Evolutionary conservation across 2,888 invertebrate species (phyloP).

Genomic region (Trichogramma evanescens): DNA sequence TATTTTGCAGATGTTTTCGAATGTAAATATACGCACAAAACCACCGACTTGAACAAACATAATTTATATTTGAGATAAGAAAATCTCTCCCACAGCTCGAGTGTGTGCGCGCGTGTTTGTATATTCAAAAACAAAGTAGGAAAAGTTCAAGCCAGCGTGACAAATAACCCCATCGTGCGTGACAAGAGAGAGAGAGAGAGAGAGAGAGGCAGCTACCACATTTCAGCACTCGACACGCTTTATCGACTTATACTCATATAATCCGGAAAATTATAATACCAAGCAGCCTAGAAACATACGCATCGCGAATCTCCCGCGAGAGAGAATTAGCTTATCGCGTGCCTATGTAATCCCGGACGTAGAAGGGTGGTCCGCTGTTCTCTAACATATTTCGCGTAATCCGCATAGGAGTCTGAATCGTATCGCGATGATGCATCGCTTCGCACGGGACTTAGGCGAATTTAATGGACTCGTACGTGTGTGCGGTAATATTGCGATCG

Average conservation of each 20-base stretch:
- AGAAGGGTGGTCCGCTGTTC: background rate
- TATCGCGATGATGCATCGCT: constrained; percentile 45
- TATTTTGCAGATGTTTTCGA: too few species aligned
- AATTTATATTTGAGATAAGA: too few species aligned
- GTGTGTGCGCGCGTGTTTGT: too few species aligned
- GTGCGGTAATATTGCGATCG: too few species aligned
- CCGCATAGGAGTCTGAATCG: constrained; percentile 5
- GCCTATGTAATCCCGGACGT: constrained; percentile 32
- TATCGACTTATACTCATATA: constrained; percentile 2
- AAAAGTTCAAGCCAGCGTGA: too few species aligned
- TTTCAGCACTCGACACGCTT: background rate
- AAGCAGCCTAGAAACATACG: background rate
- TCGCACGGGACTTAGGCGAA: constrained; percentile 44
- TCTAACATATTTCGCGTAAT: constrained; percentile 12
- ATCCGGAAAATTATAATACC: constrained; percentile 21
- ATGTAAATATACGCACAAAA: too few species aligned
- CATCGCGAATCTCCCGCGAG: background rate
- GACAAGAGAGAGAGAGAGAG: background rate
- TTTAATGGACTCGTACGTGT: constrained; percentile 39
- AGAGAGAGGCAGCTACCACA: background rate
- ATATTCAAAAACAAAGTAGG: too few species aligned
- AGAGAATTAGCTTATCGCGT: constrained; percentile 41
- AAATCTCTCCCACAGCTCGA: too few species aligned
- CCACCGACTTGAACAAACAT: too few species aligned
- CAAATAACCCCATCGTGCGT: background rate